Evolutionary conservation across 2,888 invertebrate species (phyloP).

Genomic region (Mactromeris polynyma): DNA sequence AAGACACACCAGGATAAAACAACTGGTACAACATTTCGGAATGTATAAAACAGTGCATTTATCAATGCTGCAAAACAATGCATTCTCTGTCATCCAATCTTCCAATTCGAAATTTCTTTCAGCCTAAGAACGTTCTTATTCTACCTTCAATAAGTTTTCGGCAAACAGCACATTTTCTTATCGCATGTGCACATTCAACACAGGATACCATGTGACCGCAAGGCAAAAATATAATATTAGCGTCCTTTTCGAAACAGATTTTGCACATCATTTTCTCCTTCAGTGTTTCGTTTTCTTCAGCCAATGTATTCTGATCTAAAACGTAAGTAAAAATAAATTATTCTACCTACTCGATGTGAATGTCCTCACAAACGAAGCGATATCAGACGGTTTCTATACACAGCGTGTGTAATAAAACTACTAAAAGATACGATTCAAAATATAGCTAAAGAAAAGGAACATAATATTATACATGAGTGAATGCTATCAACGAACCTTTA

Average conservation of each 20-base stretch:
- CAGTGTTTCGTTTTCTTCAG: constrained; percentile 23
- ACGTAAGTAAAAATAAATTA: background rate
- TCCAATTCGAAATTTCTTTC: background rate
- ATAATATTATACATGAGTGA: too few species aligned
- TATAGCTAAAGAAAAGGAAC: background rate
- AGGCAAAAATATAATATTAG: constrained; percentile 25
- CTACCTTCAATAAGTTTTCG: constrained; percentile 21
- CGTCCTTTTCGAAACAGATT: constrained; percentile 32
- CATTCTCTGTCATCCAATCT: too few species aligned
- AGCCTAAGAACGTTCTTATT: background rate
- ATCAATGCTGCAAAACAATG: too few species aligned
- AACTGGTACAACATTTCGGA: too few species aligned
- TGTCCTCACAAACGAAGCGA: background rate
- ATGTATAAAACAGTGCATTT: too few species aligned
- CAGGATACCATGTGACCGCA: constrained; percentile 35
- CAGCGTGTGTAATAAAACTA: background rate
- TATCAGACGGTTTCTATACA: background rate
- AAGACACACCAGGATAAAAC: too few species aligned
- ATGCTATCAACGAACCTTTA: background rate
- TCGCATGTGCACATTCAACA: constrained; percentile 16
- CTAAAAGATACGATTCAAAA: background rate
- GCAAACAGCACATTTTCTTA: constrained; percentile 40
- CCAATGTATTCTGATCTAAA: constrained; percentile 14
- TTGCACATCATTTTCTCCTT: constrained; percentile 24
- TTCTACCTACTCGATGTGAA: background rate